phyloP scores from a whole-genome alignment of 2,888 invertebrate species.

The Xylota segnis region DNA sequence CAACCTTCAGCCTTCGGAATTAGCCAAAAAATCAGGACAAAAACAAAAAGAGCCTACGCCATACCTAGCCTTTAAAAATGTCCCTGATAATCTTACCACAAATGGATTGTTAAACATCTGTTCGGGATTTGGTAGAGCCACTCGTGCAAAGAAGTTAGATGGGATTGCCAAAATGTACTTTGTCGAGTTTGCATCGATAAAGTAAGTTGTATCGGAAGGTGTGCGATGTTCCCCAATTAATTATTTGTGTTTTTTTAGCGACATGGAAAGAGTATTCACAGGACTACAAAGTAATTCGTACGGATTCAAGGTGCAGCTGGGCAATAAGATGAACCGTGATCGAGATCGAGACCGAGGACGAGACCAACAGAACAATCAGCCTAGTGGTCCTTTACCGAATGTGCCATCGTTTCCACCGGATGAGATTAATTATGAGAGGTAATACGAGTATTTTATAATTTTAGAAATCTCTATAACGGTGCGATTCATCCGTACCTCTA shows the following conservation, averaged over 20 bases:
- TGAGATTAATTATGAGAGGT: constrained; percentile 75
- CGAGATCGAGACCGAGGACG: too few species aligned
- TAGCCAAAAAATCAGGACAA: constrained; percentile 38
- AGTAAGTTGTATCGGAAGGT: constrained; percentile 24
- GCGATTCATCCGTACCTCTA: constrained; percentile 17
- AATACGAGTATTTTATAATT: constrained; percentile 3
- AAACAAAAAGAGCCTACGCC: constrained; percentile 36
- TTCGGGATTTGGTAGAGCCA: constrained; percentile 42
- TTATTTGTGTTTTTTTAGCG: constrained; percentile 61
- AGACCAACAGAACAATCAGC: constrained; percentile 16
- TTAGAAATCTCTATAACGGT: not conserved
- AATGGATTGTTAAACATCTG: constrained; percentile 78
- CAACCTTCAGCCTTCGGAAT: constrained; percentile 74
- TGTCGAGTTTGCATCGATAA: constrained; percentile 49
- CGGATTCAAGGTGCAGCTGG: constrained; percentile 76
- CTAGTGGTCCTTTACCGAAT: not conserved
- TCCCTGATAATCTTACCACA: constrained; percentile 74
- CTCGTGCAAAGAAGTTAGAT: constrained; percentile 19
- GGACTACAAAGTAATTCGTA: constrained; percentile 77
- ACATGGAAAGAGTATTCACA: constrained; percentile 78
- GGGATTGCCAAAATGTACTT: constrained; percentile 4
- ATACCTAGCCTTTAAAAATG: constrained; percentile 74
- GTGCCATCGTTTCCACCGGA: constrained; percentile 41
- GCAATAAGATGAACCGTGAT: constrained; percentile 52
- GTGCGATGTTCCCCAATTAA: not conserved